Base-by-base conservation (phyloP, 2,113 vertebrate species). In the Lycaon pictus region DNA sequence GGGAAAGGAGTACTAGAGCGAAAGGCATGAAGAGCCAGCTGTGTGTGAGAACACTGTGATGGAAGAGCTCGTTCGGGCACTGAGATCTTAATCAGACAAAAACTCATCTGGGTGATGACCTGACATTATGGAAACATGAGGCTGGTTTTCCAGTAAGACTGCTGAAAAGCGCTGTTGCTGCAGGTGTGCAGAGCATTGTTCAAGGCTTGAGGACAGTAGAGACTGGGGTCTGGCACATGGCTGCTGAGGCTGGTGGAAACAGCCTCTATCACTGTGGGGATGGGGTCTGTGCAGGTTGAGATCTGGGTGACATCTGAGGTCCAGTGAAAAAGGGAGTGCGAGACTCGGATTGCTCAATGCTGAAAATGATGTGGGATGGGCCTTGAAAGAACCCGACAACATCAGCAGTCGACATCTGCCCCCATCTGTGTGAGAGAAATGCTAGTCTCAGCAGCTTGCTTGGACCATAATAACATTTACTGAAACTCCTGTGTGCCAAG, bases 21-120 rank as follows among this genome's bases (percentile, higher is more conserved):
- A 27, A 48, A 11, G 12, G 19, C 19, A 2, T 51, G 1, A 74
- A 67, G 1, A 93, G 5, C 5, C 22, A 93, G 7, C 5, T 27
- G 2, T 32, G 2, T n/a, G 56, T n/a, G 13, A 80, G 55, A 91
- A 48, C 22, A 88, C 3, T 58, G 3, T 63, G 79, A 29, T 17
- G 43, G 5, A 35, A 85, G 7, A 9, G 2, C 16, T 1, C 3
- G 5, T 25, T 7, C 0, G 0, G 4, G 0, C 15, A 20, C 8
- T 72, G 69, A 88, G 11, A 51, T 32, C n/a, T 29, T 56, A 80
- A 56, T 19, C 11, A 58, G 32, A 81, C 32, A 51, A n/a, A 62
- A 56, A 51, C 2, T 22, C 53, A 7, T 72, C 13, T 55, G 65
- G 17, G 12, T 37, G 65, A 53, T 55, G 55, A 48, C 12, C 48